phyloP scores from a whole-genome alignment of 2,113 vertebrate genomes.

The Hassar affinis region DNA sequence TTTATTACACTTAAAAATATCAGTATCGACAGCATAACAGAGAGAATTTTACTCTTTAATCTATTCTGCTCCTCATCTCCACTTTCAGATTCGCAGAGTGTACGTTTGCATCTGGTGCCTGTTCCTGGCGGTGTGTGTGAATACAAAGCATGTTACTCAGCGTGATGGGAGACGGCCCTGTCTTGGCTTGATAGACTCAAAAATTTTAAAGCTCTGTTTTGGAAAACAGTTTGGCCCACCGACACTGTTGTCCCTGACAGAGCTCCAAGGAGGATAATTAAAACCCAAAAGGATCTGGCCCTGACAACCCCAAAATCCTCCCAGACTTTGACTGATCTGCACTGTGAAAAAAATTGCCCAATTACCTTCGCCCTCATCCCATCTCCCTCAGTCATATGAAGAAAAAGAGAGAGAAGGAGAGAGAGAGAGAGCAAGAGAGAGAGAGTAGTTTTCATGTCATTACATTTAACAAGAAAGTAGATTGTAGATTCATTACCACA shows the following conservation, averaged over 20 bases:
- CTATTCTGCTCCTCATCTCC: constrained; percentile 27
- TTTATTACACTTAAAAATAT: not conserved
- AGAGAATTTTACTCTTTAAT: constrained; percentile 9
- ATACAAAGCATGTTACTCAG: constrained; percentile 47
- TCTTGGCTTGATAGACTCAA: constrained; percentile 58
- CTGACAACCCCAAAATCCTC: constrained; percentile 64
- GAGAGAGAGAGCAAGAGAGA: not conserved
- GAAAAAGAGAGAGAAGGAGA: not conserved
- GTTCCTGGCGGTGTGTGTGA: constrained; percentile 58
- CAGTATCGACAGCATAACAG: not conserved
- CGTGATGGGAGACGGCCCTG: constrained; percentile 60
- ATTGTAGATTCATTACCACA: not conserved
- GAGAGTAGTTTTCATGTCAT: constrained; percentile 4
- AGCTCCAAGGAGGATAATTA: constrained; percentile 69
- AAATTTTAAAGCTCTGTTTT: constrained; percentile 51
- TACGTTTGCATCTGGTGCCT: constrained; percentile 45
- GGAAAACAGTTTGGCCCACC: constrained; percentile 47
- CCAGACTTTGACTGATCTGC: constrained; percentile 65
- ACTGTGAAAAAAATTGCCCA: constrained; percentile 60
- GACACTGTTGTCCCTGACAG: constrained; percentile 57
- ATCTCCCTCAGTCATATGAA: constrained; percentile 40
- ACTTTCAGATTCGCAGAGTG: constrained; percentile 37
- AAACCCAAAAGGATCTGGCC: constrained; percentile 48
- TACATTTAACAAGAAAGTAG: constrained; percentile 4
- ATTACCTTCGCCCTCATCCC: constrained; percentile 57